Conservation (phyloP, 2,797 vertebrate species). For the Xenopus petersii region DNA sequence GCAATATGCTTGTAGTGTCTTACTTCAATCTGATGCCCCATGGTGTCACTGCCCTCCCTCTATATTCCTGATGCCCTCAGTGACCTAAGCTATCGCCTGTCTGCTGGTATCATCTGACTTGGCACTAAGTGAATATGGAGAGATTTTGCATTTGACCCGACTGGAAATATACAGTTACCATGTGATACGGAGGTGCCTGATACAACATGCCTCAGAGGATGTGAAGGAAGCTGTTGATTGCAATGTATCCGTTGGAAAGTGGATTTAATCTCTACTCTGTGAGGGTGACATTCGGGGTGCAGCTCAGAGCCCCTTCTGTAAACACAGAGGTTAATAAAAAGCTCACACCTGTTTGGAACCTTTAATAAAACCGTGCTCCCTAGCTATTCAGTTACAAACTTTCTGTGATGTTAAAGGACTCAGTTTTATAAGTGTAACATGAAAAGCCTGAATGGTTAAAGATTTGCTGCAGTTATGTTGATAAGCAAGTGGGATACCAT, state of each 20-base stretch:
- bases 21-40: neutral
- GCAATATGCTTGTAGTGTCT: constrained; percentile 7
- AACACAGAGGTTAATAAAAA: constrained; percentile 30
- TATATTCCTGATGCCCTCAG: constrained; percentile 19
- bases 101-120: constrained; percentile 31
- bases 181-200: constrained; percentile 34
- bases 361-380: constrained; percentile 24
- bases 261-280: constrained; percentile 16
- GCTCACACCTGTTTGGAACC: constrained; percentile 29
- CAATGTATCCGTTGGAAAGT: neutral
- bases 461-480: too few relatives aligned
- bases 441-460: too few relatives aligned
- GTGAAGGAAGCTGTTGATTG: too few relatives aligned
- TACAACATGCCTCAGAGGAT: constrained; percentile 28
- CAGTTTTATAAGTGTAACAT: too few relatives aligned
- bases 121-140: constrained; percentile 3
- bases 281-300: constrained; percentile 8
- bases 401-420: too few relatives aligned
- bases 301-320: neutral
- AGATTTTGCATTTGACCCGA: constrained; percentile 53
- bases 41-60: constrained; percentile 13
- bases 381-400: constrained; percentile 9
- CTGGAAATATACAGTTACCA: constrained; percentile 28
- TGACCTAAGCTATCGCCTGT: constrained; percentile 23
- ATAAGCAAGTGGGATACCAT: too few relatives aligned